These are phyloP conservation scores for Psococerastis gibbosa DNA, from an alignment of 2,888 invertebrate species.

Conservation along the genomic window DNA sequence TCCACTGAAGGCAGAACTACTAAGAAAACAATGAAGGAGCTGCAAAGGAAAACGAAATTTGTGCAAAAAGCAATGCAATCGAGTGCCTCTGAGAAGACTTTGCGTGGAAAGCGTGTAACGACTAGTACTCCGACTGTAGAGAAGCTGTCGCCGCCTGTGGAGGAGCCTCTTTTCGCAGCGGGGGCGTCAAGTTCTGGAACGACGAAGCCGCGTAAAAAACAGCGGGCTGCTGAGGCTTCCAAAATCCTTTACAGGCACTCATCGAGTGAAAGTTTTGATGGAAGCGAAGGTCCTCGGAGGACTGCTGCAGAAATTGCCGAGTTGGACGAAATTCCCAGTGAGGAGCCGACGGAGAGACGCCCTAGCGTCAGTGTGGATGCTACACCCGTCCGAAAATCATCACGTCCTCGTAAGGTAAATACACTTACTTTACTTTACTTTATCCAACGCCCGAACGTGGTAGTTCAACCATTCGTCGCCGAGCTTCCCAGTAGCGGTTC, in stretches of 20 bases:
- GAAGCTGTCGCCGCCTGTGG: not conserved
- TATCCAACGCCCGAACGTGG: too few relatives aligned
- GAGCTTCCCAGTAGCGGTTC: too few relatives aligned
- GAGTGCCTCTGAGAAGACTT: conserved; percentile 30
- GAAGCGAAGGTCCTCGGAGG: conserved; percentile 16
- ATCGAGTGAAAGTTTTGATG: conserved; percentile 34
- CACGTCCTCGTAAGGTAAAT: not conserved
- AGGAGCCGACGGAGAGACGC: too few relatives aligned
- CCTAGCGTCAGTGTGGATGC: not conserved
- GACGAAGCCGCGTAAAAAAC: conserved; percentile 22
- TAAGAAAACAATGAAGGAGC: conserved; percentile 23
- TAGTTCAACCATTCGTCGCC: too few relatives aligned
- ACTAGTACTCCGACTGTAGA: conserved; percentile 22
- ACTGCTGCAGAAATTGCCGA: conserved; percentile 16
- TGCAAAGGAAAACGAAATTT: conserved; percentile 36
- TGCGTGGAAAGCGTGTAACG: conserved; percentile 33
- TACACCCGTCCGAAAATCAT: not conserved
- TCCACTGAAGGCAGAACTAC: conserved; percentile 16
- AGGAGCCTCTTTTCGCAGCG: not conserved
- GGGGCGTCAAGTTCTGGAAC: not conserved
- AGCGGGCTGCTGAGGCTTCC: conserved; percentile 43
- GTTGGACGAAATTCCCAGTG: conserved; percentile 11
- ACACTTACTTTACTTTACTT: too few relatives aligned
- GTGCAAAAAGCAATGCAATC: conserved; percentile 38
- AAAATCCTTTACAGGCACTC: conserved; percentile 66